Evolutionary conservation across 2,888 invertebrate species (phyloP).

Genomic region (Erpobdella octoculata): DNA sequence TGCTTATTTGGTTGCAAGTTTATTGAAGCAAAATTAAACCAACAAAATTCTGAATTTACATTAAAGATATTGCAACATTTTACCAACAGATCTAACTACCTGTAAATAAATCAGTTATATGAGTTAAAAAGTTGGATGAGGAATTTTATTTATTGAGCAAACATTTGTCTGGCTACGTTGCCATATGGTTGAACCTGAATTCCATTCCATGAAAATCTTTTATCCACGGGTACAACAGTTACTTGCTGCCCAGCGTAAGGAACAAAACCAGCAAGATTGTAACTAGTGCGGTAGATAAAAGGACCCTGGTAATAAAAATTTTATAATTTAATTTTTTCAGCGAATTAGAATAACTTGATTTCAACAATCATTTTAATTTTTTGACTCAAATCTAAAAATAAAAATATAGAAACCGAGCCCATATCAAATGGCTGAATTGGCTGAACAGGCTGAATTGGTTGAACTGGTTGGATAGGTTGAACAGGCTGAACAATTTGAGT

Average conservation of each 20-base stretch:
- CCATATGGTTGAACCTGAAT: not conserved
- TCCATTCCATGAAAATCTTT: slow-evolving; percentile 10
- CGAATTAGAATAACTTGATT: not conserved
- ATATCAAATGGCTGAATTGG: too few relatives aligned
- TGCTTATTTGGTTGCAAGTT: too few relatives aligned
- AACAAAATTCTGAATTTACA: too few relatives aligned
- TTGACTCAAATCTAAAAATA: too few relatives aligned
- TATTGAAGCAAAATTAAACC: too few relatives aligned
- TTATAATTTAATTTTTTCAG: not conserved
- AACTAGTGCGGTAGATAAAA: not conserved
- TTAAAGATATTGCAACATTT: too few relatives aligned
- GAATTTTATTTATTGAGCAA: not conserved
- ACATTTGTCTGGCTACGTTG: not conserved
- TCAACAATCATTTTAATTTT: not conserved
- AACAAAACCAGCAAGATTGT: slow-evolving; percentile 6
- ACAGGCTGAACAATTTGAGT: not conserved
- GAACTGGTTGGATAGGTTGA: not conserved
- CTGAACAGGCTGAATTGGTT: not conserved
- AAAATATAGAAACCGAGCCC: too few relatives aligned
- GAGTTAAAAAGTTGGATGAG: too few relatives aligned
- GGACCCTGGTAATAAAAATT: not conserved
- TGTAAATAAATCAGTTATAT: too few relatives aligned
- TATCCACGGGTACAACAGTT: not conserved
- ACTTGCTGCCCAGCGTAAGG: not conserved
- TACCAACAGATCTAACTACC: too few relatives aligned